Evolutionary conservation across 2,113 vertebrate genomes (phyloP), one percentile per base, ranked within the genome.

Genomic region (Microtus oregoni): DNA sequence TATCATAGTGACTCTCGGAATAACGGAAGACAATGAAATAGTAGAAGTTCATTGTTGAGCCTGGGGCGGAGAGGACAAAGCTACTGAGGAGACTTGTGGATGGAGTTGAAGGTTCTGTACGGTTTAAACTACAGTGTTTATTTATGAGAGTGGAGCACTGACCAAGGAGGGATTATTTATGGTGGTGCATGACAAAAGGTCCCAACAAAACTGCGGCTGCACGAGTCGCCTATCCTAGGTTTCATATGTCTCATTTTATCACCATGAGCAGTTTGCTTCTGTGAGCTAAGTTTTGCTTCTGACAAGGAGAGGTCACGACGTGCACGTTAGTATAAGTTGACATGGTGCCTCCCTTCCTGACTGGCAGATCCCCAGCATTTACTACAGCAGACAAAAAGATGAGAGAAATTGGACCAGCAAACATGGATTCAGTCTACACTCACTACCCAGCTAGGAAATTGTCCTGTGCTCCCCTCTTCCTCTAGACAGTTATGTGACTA

Each of bases 1-100:
- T 98, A 97, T 90, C 96, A 95, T 89, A 93, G 87, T 20, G 81
- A 97, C 86, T 97, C 96, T 96, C 94, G 90, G 14, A 44, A 92
- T 75, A 89, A 61, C 96, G 96, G 44, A 95, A 92, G 78, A 78
- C 94, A 97, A 97, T 97, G 91, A 96, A 96, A 91, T 77, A 95
- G 96, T 94, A 82, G 87, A 97, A 58, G 90, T 91, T 89, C 13
- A 11, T 93, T 35, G 1, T 28, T 15, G 70, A 12, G 72, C 77
- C 9, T 81, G 14, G 44, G 63, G 61, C 82, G 67, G 55, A 95
- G 15, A 97, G 90, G 61, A 72, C 22, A 95, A 96, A 55, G 61
- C 38, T 70, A 15, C 55, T 67, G 35, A 89, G 75, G 44, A 89
- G 38, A 92, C 28, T 52, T 52, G 10, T 5, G 9, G 38, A 73